Evolutionary conservation across 2,113 vertebrate genomes (phyloP).

Genomic region (Mugil cephalus): DNA sequence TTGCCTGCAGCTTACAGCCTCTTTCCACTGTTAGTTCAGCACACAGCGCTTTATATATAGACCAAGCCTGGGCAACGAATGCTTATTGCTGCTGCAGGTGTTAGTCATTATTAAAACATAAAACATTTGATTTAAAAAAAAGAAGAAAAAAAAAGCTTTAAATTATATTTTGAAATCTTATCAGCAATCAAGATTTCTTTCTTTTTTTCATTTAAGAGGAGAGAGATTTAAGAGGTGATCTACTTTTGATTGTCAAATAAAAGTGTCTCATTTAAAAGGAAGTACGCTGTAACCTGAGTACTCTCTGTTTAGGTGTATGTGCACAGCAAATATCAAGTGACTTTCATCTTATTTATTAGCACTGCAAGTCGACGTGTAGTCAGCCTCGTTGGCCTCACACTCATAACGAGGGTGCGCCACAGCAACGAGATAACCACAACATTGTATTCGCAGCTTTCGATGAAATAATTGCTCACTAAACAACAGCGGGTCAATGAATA

Average conservation of each 20-base stretch:
- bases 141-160: too few species aligned
- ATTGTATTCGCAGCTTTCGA: too few species aligned
- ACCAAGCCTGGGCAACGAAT: neutral
- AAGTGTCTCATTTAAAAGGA: neutral
- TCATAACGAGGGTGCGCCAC: too few species aligned
- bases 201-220: neutral
- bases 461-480: too few species aligned
- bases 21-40: slow-evolving; percentile 27
- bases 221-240: too few species aligned
- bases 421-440: too few species aligned
- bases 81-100: neutral
- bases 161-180: neutral
- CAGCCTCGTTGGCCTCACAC: neutral
- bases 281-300: neutral
- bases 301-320: neutral
- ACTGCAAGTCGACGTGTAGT: neutral
- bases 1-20: slow-evolving; percentile 36
- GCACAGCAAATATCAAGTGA: neutral
- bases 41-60: slow-evolving; percentile 19
- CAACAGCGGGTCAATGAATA: too few species aligned
- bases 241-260: too few species aligned
- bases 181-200: neutral
- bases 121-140: neutral
- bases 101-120: neutral
- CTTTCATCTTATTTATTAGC: neutral